A percentile compares a stretch with the other conserved stretches of the same genome.
Conservation (phyloP, 2,888 invertebrate species). For the Microctonus brassicae region DNA sequence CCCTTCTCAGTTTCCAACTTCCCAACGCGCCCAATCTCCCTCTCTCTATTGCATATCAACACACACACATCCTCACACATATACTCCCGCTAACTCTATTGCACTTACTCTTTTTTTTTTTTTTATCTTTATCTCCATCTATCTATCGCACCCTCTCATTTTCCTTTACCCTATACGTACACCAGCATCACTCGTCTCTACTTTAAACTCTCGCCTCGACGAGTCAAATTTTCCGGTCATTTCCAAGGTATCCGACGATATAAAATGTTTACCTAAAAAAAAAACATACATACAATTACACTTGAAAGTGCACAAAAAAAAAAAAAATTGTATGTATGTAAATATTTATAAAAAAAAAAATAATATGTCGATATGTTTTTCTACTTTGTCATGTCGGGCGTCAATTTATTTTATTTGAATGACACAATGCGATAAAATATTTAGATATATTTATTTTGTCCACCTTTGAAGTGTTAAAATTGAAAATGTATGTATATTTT, state of each 20-base stretch:
- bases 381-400: no score
- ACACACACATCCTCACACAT: not conserved
- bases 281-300: not conserved
- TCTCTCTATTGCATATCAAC: not conserved
- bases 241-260: conserved; percentile 23
- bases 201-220: conserved; percentile 25
- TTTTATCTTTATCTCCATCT: not conserved
- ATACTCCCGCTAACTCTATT: not conserved
- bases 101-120: not conserved
- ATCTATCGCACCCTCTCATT: not conserved
- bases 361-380: no score
- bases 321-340: no score
- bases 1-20: conserved; percentile 1
- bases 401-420: no score
- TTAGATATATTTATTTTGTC: no score
- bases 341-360: no score
- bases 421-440: no score
- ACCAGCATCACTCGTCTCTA: not conserved
- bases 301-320: not conserved
- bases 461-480: no score
- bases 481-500: no score
- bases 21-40: not conserved
- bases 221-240: conserved; percentile 45
- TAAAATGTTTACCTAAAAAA: not conserved
- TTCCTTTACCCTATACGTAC: not conserved